Evolutionary conservation across 2,797 vertebrate species (phyloP).

Genomic region (Podarcis siculus): DNA sequence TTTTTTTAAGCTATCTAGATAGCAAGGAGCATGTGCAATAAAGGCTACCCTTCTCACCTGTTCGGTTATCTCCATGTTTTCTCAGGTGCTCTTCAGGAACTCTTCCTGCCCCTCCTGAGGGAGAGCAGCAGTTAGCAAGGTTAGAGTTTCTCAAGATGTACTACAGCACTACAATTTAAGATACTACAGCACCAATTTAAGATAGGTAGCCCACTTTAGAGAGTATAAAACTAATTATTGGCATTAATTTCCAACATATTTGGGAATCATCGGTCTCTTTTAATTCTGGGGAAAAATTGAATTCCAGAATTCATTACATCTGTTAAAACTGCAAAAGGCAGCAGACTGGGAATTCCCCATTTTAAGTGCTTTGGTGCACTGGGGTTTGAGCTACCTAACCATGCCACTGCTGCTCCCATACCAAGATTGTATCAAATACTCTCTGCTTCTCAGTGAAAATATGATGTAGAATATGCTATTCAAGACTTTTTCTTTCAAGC

Average conservation of each 20-base stretch:
- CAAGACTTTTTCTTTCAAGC: not conserved
- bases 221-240: constrained; percentile 41
- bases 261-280: constrained; percentile 32
- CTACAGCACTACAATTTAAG: no score
- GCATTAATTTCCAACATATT: constrained; percentile 27
- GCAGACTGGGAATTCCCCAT: constrained; percentile 2
- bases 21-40: constrained; percentile 23
- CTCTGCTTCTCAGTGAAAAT: not conserved
- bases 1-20: constrained; percentile 37
- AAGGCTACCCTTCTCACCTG: constrained; percentile 71
- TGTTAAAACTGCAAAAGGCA: constrained; percentile 26
- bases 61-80: constrained; percentile 70
- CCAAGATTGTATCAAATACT: not conserved
- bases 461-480: not conserved
- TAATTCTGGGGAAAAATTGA: constrained; percentile 8
- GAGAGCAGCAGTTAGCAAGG: constrained; percentile 71
- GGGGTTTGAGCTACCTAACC: constrained; percentile 25
- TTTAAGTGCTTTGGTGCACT: not conserved
- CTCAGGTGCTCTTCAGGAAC: constrained; percentile 70
- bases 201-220: constrained; percentile 28
- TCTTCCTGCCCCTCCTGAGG: constrained; percentile 73
- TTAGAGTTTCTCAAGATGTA: constrained; percentile 59
- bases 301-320: constrained; percentile 13
- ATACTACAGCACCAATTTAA: constrained; percentile 9
- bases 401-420: constrained; percentile 26